These are phyloP conservation scores for Phaonia tiefii DNA, from an alignment of 2,888 invertebrate species.

Conservation along the genomic window DNA sequence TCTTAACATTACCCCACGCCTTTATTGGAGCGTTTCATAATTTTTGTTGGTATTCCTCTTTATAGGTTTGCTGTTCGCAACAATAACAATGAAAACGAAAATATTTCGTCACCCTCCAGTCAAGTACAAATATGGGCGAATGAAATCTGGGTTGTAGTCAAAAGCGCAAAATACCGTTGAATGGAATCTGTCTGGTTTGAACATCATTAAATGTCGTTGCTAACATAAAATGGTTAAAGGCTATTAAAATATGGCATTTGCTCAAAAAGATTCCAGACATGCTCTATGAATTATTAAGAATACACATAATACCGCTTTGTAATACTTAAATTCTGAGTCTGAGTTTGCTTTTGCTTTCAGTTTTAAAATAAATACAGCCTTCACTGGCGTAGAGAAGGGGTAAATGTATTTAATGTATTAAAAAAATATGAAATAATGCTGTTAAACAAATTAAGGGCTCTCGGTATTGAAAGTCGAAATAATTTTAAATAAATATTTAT, in stretches of 20 bases:
- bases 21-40: neutral
- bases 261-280: slow-evolving; percentile 19
- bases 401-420: too few species aligned
- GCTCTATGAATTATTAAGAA: neutral
- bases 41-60: neutral
- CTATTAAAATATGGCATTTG: slow-evolving; percentile 36
- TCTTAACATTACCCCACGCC: neutral
- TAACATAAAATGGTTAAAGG: slow-evolving; percentile 5
- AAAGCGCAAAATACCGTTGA: neutral
- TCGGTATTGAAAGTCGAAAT: too few species aligned
- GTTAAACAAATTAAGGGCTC: too few species aligned
- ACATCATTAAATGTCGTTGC: neutral
- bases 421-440: too few species aligned
- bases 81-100: neutral
- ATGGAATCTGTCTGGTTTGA: slow-evolving; percentile 9
- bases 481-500: too few species aligned
- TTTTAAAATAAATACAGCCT: too few species aligned
- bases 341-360: too few species aligned
- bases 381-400: too few species aligned
- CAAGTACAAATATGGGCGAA: slow-evolving; percentile 19
- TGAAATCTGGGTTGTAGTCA: neutral
- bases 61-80: neutral
- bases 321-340: too few species aligned
- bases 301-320: too few species aligned
- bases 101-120: slow-evolving; percentile 28